Percentiles rank a stretch among this genome's conserved stretches.
Conservation (phyloP, 1,140 invertebrate genomes). For the Drosophila erecta region DNA sequence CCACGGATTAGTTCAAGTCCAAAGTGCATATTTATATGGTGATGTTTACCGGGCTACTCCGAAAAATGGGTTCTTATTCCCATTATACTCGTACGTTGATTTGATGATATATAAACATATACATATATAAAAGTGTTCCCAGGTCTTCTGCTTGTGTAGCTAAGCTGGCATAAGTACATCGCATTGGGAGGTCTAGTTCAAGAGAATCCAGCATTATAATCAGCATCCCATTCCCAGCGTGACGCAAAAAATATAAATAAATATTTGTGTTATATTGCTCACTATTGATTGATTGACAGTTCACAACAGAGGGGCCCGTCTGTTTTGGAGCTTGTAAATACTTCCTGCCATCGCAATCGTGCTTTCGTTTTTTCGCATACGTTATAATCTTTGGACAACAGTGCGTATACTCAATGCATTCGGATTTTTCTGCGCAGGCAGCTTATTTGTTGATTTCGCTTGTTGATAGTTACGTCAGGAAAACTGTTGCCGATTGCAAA, state of each 20-base stretch:
- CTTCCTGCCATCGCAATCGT: slow-evolving; percentile 17
- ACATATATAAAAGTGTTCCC: no score
- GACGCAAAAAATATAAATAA: slow-evolving; percentile 24
- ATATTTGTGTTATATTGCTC: slow-evolving; percentile 25
- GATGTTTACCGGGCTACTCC: no score
- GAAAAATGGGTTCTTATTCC: no score
- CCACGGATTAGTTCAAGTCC: not conserved
- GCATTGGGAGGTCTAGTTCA: slow-evolving; percentile 21
- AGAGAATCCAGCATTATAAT: slow-evolving; percentile 3
- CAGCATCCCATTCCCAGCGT: not conserved
- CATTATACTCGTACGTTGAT: no score
- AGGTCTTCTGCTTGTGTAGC: not conserved
- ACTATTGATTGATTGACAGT: slow-evolving; percentile 25
- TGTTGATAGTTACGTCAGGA: slow-evolving; percentile 4
- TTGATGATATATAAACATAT: no score
- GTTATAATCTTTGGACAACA: not conserved
- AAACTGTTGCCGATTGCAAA: not conserved
- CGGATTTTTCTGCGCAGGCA: not conserved
- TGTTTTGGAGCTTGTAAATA: slow-evolving; percentile 7
- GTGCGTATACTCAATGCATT: not conserved
- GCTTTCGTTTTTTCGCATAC: slow-evolving; percentile 6
- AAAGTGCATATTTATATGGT: not conserved
- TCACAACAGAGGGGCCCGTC: slow-evolving; percentile 24
- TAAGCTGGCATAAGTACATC: not conserved
- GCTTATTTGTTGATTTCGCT: slow-evolving; percentile 8